Evolutionary conservation across 2,113 vertebrate genomes (phyloP).

Genomic region (Mesoclemmys tuberculata): DNA sequence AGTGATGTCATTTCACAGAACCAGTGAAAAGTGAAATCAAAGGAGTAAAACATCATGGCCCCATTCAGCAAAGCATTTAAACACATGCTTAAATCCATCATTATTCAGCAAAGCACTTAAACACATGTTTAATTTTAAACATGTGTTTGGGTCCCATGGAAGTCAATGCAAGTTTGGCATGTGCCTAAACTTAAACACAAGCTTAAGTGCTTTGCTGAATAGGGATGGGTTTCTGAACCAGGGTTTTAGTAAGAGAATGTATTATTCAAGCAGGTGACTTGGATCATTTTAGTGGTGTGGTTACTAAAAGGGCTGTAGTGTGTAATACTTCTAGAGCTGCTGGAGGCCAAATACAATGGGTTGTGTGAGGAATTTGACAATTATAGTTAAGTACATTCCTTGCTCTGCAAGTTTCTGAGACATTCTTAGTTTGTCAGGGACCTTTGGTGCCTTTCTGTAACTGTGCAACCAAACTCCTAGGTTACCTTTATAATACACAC

Average conservation of each 20-base stretch:
- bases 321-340: background rate
- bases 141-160: background rate
- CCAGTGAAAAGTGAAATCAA: background rate
- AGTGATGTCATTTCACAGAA: constrained; percentile 4
- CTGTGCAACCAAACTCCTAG: constrained; percentile 3
- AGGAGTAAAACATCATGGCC: background rate
- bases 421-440: background rate
- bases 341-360: background rate
- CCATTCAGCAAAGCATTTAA: background rate
- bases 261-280: background rate
- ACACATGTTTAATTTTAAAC: background rate
- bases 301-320: background rate
- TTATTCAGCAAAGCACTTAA: background rate
- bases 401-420: background rate
- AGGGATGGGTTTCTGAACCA: background rate
- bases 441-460: background rate
- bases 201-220: rapidly evolving
- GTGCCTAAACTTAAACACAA: rapidly evolving
- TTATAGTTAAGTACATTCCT: background rate
- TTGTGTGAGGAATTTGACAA: background rate
- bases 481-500: background rate
- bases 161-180: background rate
- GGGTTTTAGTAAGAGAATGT: background rate
- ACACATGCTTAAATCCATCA: background rate
- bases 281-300: background rate